Evolutionary conservation across 2,888 invertebrate species (phyloP).

Genomic region (Sphaerophoria rueppellii): DNA sequence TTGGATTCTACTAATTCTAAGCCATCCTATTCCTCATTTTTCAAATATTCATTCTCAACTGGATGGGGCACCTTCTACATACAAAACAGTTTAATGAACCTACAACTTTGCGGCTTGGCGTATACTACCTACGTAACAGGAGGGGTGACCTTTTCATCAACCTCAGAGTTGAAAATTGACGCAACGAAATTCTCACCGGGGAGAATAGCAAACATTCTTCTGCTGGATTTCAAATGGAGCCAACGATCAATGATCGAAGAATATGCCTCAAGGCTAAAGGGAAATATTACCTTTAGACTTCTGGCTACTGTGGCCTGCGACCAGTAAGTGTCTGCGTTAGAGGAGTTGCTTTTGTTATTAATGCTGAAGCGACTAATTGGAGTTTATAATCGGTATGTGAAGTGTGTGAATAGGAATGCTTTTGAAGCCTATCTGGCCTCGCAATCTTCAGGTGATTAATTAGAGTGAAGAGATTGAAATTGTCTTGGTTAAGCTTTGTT

Average conservation of each 20-base stretch:
- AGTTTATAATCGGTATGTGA: conserved; percentile 48
- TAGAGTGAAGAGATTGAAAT: conserved; percentile 51
- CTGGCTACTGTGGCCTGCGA: conserved; percentile 20
- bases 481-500: conserved; percentile 29
- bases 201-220: conserved; percentile 29
- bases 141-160: conserved; percentile 33
- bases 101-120: conserved; percentile 30
- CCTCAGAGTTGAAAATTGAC: conserved; percentile 38
- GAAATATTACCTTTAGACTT: conserved; percentile 11
- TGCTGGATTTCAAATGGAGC: background rate
- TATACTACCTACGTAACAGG: conserved; percentile 14
- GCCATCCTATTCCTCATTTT: conserved; percentile 7
- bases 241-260: conserved; percentile 16
- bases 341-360: conserved; percentile 29
- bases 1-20: conserved; percentile 46
- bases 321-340: conserved; percentile 52
- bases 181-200: background rate
- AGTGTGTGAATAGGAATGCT: conserved; percentile 60
- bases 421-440: conserved; percentile 7
- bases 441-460: conserved; percentile 53
- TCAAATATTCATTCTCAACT: conserved; percentile 33
- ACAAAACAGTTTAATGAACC: conserved; percentile 52
- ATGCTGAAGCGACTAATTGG: conserved; percentile 48
- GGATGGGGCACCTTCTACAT: background rate
- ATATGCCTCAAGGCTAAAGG: conserved; percentile 49